Evolutionary conservation across 2,888 invertebrate genomes (phyloP), one percentile per base, ranked within the genome.

Genomic region (Opisthograptis luteolata): DNA sequence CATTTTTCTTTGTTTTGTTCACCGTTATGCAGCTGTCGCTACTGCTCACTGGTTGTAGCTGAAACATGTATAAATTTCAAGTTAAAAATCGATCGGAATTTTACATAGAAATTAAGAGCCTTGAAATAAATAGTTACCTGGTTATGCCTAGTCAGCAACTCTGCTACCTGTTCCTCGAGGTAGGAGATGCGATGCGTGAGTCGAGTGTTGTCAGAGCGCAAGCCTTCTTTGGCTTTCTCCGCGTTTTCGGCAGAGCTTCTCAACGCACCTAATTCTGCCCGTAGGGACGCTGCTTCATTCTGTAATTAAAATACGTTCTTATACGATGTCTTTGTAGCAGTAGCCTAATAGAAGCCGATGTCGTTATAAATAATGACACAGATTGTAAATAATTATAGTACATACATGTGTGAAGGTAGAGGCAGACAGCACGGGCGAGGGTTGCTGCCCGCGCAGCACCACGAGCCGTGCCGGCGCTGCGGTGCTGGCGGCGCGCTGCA

Each of bases 181-280:
- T 97, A 97, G 1, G 96, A 96, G 69, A 97, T 97, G 62, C 97
- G 92, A 81, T 97, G 97, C 8, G 96, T 96, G 51, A 97, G 91
- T 39, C 97, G 91, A 53, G 96, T 93, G 85, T 96, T 97, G 82
- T 97, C 97, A 13, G 94, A 92, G 67, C 94, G 93, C 20, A 94
- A 87, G 8, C 92, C 91, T 60, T 94, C 94, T 73, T 94, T 93
- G 36, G 93, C 92, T 34, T 90, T 84, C 69, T 93, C 93, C 0
- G 93, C 92, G 68, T 93, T 93, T 36, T 94, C 94, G 0, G 94
- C 93, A 49, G 93, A 91, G 46, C 92, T 86, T 24, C 92, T 87
- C 32, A 94, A 87, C 14, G 92, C 84, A 19, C 92, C 92, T 49
- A 94, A 76, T 74, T 94, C 94, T 2, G 91, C 87, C 17, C 93